A percentile compares a stretch with the other conserved stretches of the same genome.
These are phyloP conservation scores for Carapus acus DNA, from an alignment of 2,797 vertebrate species.

Conservation along the genomic window DNA sequence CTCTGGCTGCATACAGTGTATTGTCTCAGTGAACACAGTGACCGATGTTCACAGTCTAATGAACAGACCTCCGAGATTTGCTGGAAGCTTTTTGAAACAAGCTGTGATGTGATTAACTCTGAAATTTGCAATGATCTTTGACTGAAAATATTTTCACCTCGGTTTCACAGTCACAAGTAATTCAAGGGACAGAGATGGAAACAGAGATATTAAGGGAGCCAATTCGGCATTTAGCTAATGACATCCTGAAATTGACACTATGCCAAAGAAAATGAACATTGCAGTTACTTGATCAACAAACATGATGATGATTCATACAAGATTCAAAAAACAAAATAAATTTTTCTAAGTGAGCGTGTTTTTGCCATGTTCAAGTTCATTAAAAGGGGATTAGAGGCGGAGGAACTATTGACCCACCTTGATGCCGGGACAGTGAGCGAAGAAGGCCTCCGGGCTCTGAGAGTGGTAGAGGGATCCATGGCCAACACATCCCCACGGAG, in stretches of 20 bases:
- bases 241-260: not conserved
- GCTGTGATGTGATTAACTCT: not conserved
- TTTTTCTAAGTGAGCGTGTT: not conserved
- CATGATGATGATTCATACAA: too few species aligned
- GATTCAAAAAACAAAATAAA: not conserved
- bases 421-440: conserved; percentile 90
- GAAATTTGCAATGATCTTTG: not conserved
- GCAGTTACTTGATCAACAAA: too few species aligned
- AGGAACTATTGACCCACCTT: conserved; percentile 74
- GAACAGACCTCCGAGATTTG: not conserved
- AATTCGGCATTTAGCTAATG: not conserved
- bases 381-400: too few species aligned
- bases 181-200: not conserved
- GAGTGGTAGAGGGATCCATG: conserved; percentile 97
- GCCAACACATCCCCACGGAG: conserved; percentile 96
- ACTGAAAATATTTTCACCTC: too few species aligned
- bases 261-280: too few species aligned
- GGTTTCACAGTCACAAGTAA: not conserved
- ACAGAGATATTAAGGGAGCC: not conserved
- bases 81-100: not conserved
- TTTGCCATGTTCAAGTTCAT: not conserved
- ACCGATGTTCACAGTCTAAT: not conserved
- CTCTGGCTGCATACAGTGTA: not conserved
- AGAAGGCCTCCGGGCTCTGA: conserved; percentile 96
- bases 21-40: too few species aligned